phyloP scores from a whole-genome alignment of 2,888 invertebrate species.

The Urechis unicinctus region DNA sequence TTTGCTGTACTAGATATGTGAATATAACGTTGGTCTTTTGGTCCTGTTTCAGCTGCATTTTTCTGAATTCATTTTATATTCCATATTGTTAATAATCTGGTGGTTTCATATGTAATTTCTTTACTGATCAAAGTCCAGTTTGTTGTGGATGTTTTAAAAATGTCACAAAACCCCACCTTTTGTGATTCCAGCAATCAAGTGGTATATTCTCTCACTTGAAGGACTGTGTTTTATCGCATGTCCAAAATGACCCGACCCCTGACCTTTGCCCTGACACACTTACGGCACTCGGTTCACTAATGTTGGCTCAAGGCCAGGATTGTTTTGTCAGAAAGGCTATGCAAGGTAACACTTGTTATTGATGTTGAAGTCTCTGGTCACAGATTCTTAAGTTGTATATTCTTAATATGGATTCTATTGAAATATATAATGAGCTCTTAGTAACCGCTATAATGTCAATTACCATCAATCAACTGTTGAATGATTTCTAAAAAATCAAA shows the following conservation, averaged over 20 bases:
- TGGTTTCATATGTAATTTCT: background rate
- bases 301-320: slow-evolving; percentile 98
- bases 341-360: slow-evolving; percentile 37
- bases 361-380: background rate
- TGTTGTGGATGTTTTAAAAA: background rate
- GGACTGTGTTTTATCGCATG: slow-evolving; percentile 60
- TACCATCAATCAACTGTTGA: too few species aligned
- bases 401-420: too few species aligned
- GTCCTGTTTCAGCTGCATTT: too few species aligned
- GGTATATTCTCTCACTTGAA: slow-evolving; percentile 85
- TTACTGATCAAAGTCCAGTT: too few species aligned
- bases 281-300: slow-evolving; percentile 74
- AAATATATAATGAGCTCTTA: too few species aligned
- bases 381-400: too few species aligned
- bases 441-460: too few species aligned
- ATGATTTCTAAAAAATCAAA: too few species aligned
- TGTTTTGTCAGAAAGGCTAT: slow-evolving; percentile 87
- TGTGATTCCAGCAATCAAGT: slow-evolving; percentile 66
- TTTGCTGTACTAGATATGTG: too few species aligned
- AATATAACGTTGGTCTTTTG: too few species aligned
- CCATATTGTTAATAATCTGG: too few species aligned
- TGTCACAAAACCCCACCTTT: background rate
- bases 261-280: slow-evolving; percentile 91
- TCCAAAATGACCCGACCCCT: slow-evolving; percentile 91
- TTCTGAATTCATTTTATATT: too few species aligned